phyloP scores from a whole-genome alignment of 2,888 invertebrate genomes.

The Crioceris asparagi region DNA sequence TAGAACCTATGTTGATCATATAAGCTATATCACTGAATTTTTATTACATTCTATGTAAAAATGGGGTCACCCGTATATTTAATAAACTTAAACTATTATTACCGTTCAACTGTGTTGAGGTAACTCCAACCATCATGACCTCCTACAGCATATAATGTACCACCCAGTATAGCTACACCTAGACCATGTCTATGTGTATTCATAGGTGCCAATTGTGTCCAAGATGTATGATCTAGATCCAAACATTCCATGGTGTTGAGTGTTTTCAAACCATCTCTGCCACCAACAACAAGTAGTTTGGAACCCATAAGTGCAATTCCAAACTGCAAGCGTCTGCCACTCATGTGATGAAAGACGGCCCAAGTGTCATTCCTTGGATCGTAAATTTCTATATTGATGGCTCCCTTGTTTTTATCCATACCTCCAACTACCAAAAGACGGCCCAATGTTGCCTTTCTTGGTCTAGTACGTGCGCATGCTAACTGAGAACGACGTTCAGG shows the following conservation, averaged over 20 bases:
- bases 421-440: conserved; percentile 78
- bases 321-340: conserved; percentile 75
- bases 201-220: conserved; percentile 79
- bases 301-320: conserved; percentile 79
- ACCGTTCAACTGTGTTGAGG: conserved; percentile 80
- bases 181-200: conserved; percentile 78
- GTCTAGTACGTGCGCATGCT: conserved; percentile 70
- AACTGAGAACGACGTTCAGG: conserved; percentile 74
- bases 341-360: conserved; percentile 68
- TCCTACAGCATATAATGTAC: conserved; percentile 87
- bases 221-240: conserved; percentile 68
- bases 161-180: conserved; percentile 67
- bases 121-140: conserved; percentile 96
- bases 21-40: no score
- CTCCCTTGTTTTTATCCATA: conserved; percentile 87
- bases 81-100: conserved; percentile 5
- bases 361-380: conserved; percentile 71
- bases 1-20: no score
- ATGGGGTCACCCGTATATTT: no score
- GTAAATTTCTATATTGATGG: conserved; percentile 84
- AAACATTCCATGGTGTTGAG: conserved; percentile 87
- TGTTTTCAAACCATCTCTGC: conserved; percentile 87
- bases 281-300: conserved; percentile 79
- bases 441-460: conserved; percentile 86
- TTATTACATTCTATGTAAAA: no score